Conservation (phyloP, 2,888 invertebrate species). For the Diachrysia chrysitis region DNA sequence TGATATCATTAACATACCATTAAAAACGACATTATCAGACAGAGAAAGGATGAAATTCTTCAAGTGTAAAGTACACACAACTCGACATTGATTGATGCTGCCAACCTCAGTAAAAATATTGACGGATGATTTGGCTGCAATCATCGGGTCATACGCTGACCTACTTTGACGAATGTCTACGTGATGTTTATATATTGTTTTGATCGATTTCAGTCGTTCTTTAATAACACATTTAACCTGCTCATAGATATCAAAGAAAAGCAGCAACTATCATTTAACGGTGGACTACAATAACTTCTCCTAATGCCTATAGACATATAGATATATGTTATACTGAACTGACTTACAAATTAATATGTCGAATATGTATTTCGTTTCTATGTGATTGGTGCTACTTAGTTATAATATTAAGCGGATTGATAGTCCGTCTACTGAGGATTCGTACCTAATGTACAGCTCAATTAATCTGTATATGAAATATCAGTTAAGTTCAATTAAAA, state of each 20-base stretch:
- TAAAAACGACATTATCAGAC: slow-evolving; percentile 10
- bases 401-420: too few relatives aligned
- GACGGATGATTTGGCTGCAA: slow-evolving; percentile 71
- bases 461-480: too few relatives aligned
- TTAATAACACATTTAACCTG: slow-evolving; percentile 13
- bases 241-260: background rate
- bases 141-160: slow-evolving; percentile 57
- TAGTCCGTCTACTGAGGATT: too few relatives aligned
- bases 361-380: too few relatives aligned
- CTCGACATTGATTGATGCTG: slow-evolving; percentile 52
- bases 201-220: slow-evolving; percentile 18
- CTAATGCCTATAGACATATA: too few relatives aligned
- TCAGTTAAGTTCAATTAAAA: too few relatives aligned
- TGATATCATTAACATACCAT: background rate
- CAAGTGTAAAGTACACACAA: background rate
- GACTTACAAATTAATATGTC: too few relatives aligned
- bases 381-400: too few relatives aligned
- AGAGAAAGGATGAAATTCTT: slow-evolving; percentile 29
- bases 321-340: too few relatives aligned
- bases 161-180: slow-evolving; percentile 63
- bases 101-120: slow-evolving; percentile 50
- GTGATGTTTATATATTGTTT: slow-evolving; percentile 26
- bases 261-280: too few relatives aligned
- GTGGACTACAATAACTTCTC: too few relatives aligned
- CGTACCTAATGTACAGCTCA: too few relatives aligned